Evolutionary conservation across 2,888 invertebrate species (phyloP), one percentile per base, ranked within the genome.

Genomic region (Byasa hedistus): DNA sequence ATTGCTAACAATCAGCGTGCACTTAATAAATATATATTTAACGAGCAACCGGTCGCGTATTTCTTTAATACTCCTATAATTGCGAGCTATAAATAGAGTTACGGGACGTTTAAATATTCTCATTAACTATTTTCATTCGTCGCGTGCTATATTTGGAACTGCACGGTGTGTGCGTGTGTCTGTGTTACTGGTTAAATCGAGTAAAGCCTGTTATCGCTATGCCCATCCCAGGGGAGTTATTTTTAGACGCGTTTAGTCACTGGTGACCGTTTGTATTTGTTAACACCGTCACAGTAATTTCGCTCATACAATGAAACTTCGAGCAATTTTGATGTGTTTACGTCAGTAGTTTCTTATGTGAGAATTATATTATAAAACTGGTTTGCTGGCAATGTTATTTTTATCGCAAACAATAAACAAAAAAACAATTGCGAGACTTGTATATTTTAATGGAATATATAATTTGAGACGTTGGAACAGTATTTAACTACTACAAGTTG

Each of bases 201-300:
- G 81, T 83, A 82, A 77, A 79, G 82, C 86, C 82, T 82, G 84
- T 84, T 87, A 86, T 85, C 83, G 78, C 75, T 73, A 76, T 79
- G 79, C 71, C 79, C 82, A 83, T 86, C 84, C 83, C 82, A 74
- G 74, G 72, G 73, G 68, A 68, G 79, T 79, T 89, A 89, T 87
- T 82, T 86, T 79, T 87, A 88, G 86, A 81, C 71, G 69, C 69
- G 79, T 80, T 85, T 84, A 85, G 82, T 84, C 83, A 84, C 82
- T 75, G 76, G 71, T 78, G 77, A 75, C 79, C 80, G 79, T 83
- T 82, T 79, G 80, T 68, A 77, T 75, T 73, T 73, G 72, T 67
- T 66, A 48, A 60, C 52, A 59, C 64, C 23, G 23, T 39, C 62
- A 64, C 65, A 68, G 61, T 65, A 61, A 61, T 55, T 62, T 24